phyloP scores from a whole-genome alignment of 2,113 vertebrate genomes.

The Tenrec ecaudatus region DNA sequence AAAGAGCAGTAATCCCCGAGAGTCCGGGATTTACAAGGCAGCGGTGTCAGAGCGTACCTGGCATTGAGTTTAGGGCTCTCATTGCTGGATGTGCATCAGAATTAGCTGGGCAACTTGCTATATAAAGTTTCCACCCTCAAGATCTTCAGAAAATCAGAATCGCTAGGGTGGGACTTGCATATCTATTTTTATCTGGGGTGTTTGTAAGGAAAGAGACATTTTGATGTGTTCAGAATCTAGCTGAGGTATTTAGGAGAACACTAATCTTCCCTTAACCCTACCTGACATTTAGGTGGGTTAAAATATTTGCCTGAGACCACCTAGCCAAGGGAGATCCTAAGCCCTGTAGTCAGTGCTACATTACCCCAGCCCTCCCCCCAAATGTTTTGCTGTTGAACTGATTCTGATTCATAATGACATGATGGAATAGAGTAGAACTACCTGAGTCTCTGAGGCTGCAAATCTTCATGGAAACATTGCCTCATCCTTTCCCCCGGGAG shows the following conservation, averaged over 20 bases:
- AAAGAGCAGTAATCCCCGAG: background rate
- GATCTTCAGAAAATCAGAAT: background rate
- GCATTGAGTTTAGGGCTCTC: background rate
- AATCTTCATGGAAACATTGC: background rate
- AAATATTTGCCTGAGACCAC: background rate
- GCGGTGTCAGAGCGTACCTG: background rate
- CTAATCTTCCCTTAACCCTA: background rate
- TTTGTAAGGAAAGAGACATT: conserved; percentile 11
- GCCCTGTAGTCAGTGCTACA: background rate
- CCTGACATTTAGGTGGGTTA: background rate
- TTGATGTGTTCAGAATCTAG: background rate
- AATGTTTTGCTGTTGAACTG: background rate
- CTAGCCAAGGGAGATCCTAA: background rate
- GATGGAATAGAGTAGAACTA: background rate
- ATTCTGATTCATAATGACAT: background rate
- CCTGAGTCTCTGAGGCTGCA: background rate
- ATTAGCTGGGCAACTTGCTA: background rate
- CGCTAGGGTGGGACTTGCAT: background rate
- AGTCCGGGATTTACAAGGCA: background rate
- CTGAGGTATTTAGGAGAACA: background rate
- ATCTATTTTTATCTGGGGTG: conserved; percentile 33
- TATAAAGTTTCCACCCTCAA: background rate
- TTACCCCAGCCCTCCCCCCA: background rate
- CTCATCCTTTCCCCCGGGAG: background rate
- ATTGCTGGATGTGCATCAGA: background rate